Conservation (phyloP, 2,797 vertebrate genomes). For the Falco berigora region DNA sequence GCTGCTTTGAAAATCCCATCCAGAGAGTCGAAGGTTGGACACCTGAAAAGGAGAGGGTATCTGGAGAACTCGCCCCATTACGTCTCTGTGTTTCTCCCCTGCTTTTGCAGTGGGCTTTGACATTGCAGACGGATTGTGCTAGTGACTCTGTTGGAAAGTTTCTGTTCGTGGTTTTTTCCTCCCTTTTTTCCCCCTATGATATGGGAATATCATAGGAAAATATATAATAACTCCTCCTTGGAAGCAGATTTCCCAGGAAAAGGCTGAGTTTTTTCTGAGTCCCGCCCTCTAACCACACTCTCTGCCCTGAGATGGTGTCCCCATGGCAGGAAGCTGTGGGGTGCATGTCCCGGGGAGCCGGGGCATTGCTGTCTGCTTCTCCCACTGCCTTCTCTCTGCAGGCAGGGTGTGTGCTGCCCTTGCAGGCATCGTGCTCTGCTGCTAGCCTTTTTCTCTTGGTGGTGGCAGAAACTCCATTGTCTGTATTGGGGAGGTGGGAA, state of each 20-base stretch:
- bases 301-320: not conserved
- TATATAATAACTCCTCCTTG: not conserved
- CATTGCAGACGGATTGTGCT: not conserved
- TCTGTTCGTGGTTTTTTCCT: not conserved
- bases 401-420: not conserved
- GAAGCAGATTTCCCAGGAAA: not conserved
- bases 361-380: not conserved
- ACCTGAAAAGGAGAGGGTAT: slow-evolving; percentile 37
- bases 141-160: not conserved
- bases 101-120: slow-evolving; percentile 14
- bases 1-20: slow-evolving; percentile 50
- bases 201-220: too few species aligned
- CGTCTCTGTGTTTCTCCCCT: not conserved
- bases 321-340: not conserved
- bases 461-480: fast-evolving
- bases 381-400: not conserved
- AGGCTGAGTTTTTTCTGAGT: not conserved
- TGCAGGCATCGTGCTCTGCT: not conserved
- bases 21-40: slow-evolving; percentile 17
- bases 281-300: fast-evolving
- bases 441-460: fast-evolving
- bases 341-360: fast-evolving
- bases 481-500: not conserved
- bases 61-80: not conserved
- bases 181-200: not conserved